Evolutionary conservation across 2,113 vertebrate species (phyloP).

Genomic region (Myiopsitta monachus): DNA sequence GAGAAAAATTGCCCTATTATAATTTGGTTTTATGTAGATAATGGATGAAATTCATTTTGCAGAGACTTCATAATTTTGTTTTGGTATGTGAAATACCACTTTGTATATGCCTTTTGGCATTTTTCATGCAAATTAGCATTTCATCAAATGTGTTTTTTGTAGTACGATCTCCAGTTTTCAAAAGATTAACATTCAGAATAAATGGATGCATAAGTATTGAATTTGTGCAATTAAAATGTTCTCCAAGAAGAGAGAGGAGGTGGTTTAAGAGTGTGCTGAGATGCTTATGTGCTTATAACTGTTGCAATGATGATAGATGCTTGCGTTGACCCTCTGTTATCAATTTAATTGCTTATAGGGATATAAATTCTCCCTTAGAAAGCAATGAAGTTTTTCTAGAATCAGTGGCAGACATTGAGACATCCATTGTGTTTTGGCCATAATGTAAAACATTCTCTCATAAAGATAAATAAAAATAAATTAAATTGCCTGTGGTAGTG

Average conservation of each 20-base stretch:
- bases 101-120: slow-evolving; percentile 30
- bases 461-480: background rate
- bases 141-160: slow-evolving; percentile 4
- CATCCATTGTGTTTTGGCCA: background rate
- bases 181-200: slow-evolving; percentile 29
- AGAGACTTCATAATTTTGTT: slow-evolving; percentile 35
- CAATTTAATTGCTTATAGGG: background rate
- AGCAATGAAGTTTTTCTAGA: slow-evolving; percentile 29
- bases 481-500: background rate
- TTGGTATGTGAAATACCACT: slow-evolving; percentile 23
- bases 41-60: slow-evolving; percentile 38
- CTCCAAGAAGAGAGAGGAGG: slow-evolving; percentile 2
- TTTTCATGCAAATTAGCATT: slow-evolving; percentile 53
- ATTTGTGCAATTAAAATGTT: slow-evolving; percentile 36
- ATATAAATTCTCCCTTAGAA: slow-evolving; percentile 6
- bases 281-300: background rate
- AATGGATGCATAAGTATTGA: slow-evolving; percentile 18
- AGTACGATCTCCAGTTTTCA: slow-evolving; percentile 12
- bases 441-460: background rate
- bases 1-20: slow-evolving; percentile 5
- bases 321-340: slow-evolving; percentile 26
- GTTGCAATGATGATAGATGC: slow-evolving; percentile 6
- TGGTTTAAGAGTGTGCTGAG: slow-evolving; percentile 1
- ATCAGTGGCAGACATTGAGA: background rate
- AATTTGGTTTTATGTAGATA: slow-evolving; percentile 23